Evolutionary conservation across 2,797 vertebrate genomes (phyloP), one percentile per base, ranked within the genome.

Genomic region (Limnodromus scolopaceus): DNA sequence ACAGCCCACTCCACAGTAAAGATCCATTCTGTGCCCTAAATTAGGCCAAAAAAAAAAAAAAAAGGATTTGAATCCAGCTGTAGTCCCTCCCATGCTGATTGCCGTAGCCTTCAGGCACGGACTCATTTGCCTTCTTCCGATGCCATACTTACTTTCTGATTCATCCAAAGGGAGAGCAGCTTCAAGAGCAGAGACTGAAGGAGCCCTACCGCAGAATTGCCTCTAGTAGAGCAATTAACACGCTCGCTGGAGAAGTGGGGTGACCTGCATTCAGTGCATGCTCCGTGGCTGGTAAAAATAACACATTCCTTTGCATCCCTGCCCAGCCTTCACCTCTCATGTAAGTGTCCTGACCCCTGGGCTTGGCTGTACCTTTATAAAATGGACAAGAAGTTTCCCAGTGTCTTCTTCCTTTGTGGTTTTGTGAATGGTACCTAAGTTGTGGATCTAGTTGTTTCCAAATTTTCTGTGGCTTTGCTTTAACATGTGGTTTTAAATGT

Each of bases 61-160:
- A 16, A 4, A 18, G 15, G 2, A 17, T 68, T 68, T 86, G 6
- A 41, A 87, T 91, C 38, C 70, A 88, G 25, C 45, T 81, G 36
- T 53, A 78, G 65, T 84, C 22, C 36, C n/a, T 93, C 51, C 76
- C 58, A 14, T 91, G 74, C 84, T 87, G 65, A 45, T 84, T 94
- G 70, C 54, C 0, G 2, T 89, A 94, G 91, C 91, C 91, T 94
- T 86, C 77, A 87, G 91, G 84, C 84, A 84, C 0, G 0, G 38
- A 10, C 54, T 77, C 49, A 23, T 88, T 78, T 92, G 5, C 55
- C 76, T 45, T 45, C 53, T 92, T 85, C 75, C 1, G 1, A 17
- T 93, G 79, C 90, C 34, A 9, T 90, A 11, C 55, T 77, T 71
- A 46, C 10, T 57, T 68, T 12, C 55, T 83, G 87, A 87, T 76